These are phyloP conservation scores for Dicentrarchus labrax DNA, from an alignment of 2,113 vertebrate species.

Conservation along the genomic window DNA sequence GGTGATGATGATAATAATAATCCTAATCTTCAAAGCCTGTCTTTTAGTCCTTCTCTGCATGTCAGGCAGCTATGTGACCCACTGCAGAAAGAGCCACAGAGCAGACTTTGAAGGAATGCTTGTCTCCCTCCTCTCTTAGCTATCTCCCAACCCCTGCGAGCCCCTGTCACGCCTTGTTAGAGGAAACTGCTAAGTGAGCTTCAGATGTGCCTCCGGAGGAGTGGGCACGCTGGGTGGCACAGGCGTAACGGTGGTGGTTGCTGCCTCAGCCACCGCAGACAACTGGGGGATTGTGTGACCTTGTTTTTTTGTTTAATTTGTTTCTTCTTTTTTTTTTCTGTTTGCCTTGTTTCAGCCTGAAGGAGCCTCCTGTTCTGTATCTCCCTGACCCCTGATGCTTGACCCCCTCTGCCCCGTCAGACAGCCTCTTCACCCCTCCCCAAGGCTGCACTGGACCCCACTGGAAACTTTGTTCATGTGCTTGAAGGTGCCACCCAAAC, in stretches of 20 bases:
- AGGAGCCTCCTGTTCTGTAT: conserved; percentile 58
- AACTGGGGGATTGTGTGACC: conserved; percentile 55
- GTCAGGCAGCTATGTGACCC: conserved; percentile 28
- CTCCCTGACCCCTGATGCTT: conserved; percentile 46
- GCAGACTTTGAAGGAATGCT: conserved; percentile 44
- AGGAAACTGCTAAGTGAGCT: conserved; percentile 74
- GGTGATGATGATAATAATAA: conserved; percentile 45
- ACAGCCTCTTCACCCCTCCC: conserved; percentile 15
- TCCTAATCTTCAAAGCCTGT: conserved; percentile 57
- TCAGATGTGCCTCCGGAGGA: conserved; percentile 64
- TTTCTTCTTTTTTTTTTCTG: conserved; percentile 25
- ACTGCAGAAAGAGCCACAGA: conserved; percentile 34
- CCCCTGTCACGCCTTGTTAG: conserved; percentile 73
- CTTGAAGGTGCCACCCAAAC: conserved; percentile 38
- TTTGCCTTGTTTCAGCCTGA: conserved; percentile 68
- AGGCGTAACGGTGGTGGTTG: conserved; percentile 28
- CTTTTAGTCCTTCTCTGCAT: conserved; percentile 31
- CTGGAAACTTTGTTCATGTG: conserved; percentile 59
- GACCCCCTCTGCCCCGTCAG: conserved; percentile 35
- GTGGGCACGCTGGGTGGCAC: conserved; percentile 59
- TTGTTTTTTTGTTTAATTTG: conserved; percentile 17
- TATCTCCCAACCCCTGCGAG: conserved; percentile 49
- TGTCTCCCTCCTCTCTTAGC: conserved; percentile 19
- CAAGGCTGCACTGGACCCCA: conserved; percentile 44
- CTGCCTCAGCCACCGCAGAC: conserved; percentile 28